Evolutionary conservation across 2,888 invertebrate species (phyloP), one percentile per base, ranked within the genome.

Genomic region (Polydrusus pterygomalis): DNA sequence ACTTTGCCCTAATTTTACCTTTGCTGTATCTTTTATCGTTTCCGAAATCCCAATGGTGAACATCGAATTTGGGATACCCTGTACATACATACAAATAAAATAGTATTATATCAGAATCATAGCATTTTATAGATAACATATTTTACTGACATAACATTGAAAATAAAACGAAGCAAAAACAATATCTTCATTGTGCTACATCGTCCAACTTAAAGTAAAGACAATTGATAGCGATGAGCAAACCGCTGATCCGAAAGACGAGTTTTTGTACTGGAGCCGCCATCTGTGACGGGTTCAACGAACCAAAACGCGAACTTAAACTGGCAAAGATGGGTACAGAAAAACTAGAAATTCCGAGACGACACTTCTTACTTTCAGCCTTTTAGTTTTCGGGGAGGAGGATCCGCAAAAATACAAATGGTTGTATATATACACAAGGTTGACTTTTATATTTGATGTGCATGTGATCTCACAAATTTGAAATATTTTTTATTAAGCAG

Each of bases 271-370:
- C 75, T 76, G 69, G 75, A 79, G 63, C 81, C 78, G 82, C 82
- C 83, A 82, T 82, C 81, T 82, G 82, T 80, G 82, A 79, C 77
- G 78, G 76, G 83, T 82, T 81, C 82, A 82, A 78, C 77, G 81
- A 56, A 82, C 82, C 74, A 79, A 10, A n/a, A 34, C 15, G 34
- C 38, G 13, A 10, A 17, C 40, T 47, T 10, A 69, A 54, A 56
- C 18, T 7, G 58, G 30, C 34, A 30, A 58, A 49, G 62, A 65
- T 70, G 74, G 62, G 40, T 51, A 54, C 68, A 65, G 60, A 56
- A 78, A 76, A 77, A 78, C 63, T 75, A 58, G 72, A 64, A 73
- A 76, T 78, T 45, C 64, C 64, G 65, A 62, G 62, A 62, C 64
- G 56, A 65, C 72, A 72, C 65, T 74, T 72, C 56, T 65, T 40